Percentiles rank a stretch among this genome's conserved stretches.
phyloP scores from a whole-genome alignment of 1,140 invertebrate species.

The Episyrphus balteatus region DNA sequence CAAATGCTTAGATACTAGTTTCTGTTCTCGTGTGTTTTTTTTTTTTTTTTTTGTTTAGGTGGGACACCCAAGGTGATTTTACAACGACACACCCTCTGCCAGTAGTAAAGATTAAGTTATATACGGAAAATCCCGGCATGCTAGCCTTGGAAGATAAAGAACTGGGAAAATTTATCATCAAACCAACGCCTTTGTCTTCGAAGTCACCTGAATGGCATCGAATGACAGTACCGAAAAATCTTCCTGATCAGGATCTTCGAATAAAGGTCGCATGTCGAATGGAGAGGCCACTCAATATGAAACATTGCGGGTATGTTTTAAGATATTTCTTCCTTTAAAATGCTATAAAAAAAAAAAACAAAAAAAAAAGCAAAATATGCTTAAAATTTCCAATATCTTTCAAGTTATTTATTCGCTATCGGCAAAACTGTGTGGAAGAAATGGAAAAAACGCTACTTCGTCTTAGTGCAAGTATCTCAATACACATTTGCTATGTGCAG shows the following conservation, averaged over 20 bases:
- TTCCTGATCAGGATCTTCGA: constrained; percentile 85
- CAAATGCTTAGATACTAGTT: background rate
- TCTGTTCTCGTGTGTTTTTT: background rate
- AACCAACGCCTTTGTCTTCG: constrained; percentile 81
- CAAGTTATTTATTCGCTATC: constrained; percentile 80
- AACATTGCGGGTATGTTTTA: constrained; percentile 74
- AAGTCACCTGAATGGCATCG: constrained; percentile 97
- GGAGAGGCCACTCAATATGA: constrained; percentile 99
- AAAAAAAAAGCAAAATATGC: no score
- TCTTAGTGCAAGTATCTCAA: constrained; percentile 97
- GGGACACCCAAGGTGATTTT: constrained; percentile 97
- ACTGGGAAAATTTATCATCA: constrained; percentile 85
- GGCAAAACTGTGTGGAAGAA: constrained; percentile 99
- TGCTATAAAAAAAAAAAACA: no score
- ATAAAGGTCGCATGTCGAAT: constrained; percentile 97
- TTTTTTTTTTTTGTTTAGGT: constrained; percentile 47
- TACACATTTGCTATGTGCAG: constrained; percentile 99
- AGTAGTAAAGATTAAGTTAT: constrained; percentile 92
- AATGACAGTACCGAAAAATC: constrained; percentile 90
- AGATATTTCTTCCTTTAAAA: background rate
- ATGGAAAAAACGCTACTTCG: constrained; percentile 98
- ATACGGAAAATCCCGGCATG: constrained; percentile 95
- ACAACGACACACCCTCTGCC: constrained; percentile 94
- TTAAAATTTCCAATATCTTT: no score
- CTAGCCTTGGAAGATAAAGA: constrained; percentile 97